phyloP scores from a whole-genome alignment of 1,140 invertebrate species.

The Bombus impatiens region DNA sequence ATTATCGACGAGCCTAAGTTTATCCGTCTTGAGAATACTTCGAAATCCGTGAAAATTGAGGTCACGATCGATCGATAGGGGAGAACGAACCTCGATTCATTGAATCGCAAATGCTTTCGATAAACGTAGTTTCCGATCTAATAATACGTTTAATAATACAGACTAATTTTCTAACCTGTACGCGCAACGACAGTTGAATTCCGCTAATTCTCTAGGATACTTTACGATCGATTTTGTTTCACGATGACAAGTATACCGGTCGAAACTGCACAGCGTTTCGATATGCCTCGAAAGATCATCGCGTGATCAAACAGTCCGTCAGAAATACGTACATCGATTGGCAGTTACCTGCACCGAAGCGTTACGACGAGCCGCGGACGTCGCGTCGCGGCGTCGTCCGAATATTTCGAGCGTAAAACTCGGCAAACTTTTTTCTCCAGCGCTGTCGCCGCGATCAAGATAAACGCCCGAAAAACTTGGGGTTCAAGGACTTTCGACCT shows the following conservation, averaged over 20 bases:
- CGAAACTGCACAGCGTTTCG: neutral
- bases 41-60: neutral
- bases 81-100: neutral
- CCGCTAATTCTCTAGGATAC: neutral
- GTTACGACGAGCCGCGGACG: neutral
- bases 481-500: slow-evolving; percentile 44
- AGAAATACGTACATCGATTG: neutral
- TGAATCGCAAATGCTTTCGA: slow-evolving; percentile 22
- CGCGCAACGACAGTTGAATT: neutral
- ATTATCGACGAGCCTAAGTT: neutral
- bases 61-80: neutral
- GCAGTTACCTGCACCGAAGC: slow-evolving; percentile 18
- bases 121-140: neutral
- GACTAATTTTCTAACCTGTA: neutral
- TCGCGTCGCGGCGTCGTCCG: neutral
- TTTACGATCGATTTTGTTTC: neutral
- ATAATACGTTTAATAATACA: neutral
- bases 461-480: slow-evolving; percentile 59
- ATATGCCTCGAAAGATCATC: slow-evolving; percentile 33
- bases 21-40: too few relatives aligned
- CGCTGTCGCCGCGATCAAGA: slow-evolving; percentile 58
- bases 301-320: neutral
- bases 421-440: neutral
- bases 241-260: neutral
- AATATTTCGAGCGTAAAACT: slow-evolving; percentile 17